Base-by-base conservation (phyloP, 2,797 vertebrate species). In the Eleutherodactylus coqui region DNA sequence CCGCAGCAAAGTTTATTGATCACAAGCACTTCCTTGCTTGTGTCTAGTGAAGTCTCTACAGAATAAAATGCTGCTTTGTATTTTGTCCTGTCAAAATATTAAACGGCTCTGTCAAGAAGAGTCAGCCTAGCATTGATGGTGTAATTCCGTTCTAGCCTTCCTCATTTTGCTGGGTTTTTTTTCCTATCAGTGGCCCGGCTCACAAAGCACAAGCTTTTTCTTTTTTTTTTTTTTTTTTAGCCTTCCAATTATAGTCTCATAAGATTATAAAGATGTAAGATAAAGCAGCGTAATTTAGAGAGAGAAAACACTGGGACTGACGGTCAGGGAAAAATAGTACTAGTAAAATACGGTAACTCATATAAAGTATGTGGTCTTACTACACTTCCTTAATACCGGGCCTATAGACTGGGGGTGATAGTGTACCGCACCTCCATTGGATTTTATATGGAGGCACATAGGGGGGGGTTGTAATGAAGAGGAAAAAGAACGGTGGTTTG, bases 31-130 rank as follows among this genome's bases (percentile, higher is more conserved):
- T 96, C 95, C 96, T 94, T 95, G 95, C 95, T 95, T 94, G 95
- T 95, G 94, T 96, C 96, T 95, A 94, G 93, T 95, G 95, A 96
- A 96, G 96, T 97, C 96, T 97, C 95, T 94, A 92, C 95, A 94
- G 96, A 96, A 97, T 97, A 96, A 97, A 97, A 96, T 95, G 94
- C 93, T 95, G 96, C 96, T 98, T 98, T 98, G 96, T 99, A 97
- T 97, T 97, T 97, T 96, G 94, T 95, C 94, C 96, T 98, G 96
- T 97, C 96, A 97, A 97, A 97, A 96, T 97, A 96, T 96, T 96
- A 96, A 96, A 96, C 95, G 95, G 95, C 95, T 96, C 95, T 96
- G 95, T 97, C 96, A 96, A 96, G 95, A 92, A 82, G 94, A 95
- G 96, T 93, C 94, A 93, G 95, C 93, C 94, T 92, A 92, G 92